Base-by-base conservation (phyloP, 2,113 vertebrate genomes). In the Pungitius pungitius region DNA sequence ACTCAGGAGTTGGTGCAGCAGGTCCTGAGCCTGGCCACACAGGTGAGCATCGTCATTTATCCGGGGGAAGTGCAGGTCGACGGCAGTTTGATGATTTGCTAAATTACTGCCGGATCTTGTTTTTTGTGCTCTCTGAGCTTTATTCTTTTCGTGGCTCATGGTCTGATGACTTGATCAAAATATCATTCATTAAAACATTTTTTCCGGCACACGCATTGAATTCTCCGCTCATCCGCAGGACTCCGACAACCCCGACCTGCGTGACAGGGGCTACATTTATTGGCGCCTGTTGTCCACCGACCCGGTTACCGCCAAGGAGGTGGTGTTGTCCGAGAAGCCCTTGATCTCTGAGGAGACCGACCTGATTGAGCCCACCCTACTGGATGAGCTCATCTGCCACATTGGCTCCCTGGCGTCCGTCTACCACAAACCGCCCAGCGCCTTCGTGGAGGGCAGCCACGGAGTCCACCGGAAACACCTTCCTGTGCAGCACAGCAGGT, bases 241-340 rank as follows among this genome's bases (percentile, higher is more conserved):
- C 90, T 99, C 98, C 0, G 98, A 99, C 90, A 99, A 99, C 91
- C 98, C 98, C 20, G 98, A 99, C 90, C 94, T 99, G 80, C 95
- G 98, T n/a, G 98, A 99, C 84, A 92, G 97, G 1, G 98, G 98
- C 83, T 99, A 99, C 91, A 99, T 99, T 91, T 99, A 99, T 77
- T 99, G 98, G 98, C 97, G 98, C 67, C 95, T 99, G 76, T 92
- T 99, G 69, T 99, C 98, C 84, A 99, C 98, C 0, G 98, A 99
- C 74, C 98, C 98, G 0, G 98, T 99, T 78, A 98, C 98, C 0
- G 98, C 97, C 88, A 99, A 99, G 89, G 97, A 99, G 87, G 97
- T 99, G 78, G 98, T 99, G 22, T 89, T 99, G 70, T 98, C 98
- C 0, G 98, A 99, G 81, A 99, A 99, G 85, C 97, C 98, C 0